Evolutionary conservation across 2,888 invertebrate species (phyloP), one percentile per base, ranked within the genome.

Genomic region (Pristionchus exspectatus): DNA sequence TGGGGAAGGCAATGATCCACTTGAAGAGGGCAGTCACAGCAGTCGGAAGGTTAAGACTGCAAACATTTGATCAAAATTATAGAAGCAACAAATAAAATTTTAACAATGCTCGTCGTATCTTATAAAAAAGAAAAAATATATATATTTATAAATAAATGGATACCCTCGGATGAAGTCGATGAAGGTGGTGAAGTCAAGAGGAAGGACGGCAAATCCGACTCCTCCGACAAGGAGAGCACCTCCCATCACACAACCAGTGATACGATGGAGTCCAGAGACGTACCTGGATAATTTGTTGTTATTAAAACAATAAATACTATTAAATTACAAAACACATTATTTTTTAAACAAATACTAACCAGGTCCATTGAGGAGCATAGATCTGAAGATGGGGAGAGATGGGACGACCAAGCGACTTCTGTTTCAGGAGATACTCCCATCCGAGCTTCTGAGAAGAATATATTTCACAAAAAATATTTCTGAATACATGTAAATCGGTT

Each of bases 311-410:
- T 88, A n/a, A 18, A 16, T 84, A 2, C 3, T 38, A 63, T 33
- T 21, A n/a, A 86, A 24, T 27, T 84, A n/a, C 14, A 7, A 33
- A 84, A 50, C n/a, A 27, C 21, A 44, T 21, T 27, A 33, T 30
- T 27, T n/a, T 27, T 72, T 44, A 44, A 38, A 44, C 30, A 81
- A 81, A 33, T 30, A 27, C 27, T 74, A 33, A 69, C 95, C 94
- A 95, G 30, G 95, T 95, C 90, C 95, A 91, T 89, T 95, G 94
- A 59, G 94, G 95, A 90, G 94, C 92, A 90, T 95, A 95, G 91
- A 95, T 92, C 90, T 91, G 91, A 77, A 95, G 92, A 92, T 95
- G 95, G 30, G 95, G 95, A 59, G 95, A 93, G 85, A 95, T 91
- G 44, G 95, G 95, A 16, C 95, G 93, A 30, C 91, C 91, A 89